These are phyloP conservation scores for Zaprionus bogoriensis DNA, from an alignment of 2,888 invertebrate species.

Conservation along the genomic window DNA sequence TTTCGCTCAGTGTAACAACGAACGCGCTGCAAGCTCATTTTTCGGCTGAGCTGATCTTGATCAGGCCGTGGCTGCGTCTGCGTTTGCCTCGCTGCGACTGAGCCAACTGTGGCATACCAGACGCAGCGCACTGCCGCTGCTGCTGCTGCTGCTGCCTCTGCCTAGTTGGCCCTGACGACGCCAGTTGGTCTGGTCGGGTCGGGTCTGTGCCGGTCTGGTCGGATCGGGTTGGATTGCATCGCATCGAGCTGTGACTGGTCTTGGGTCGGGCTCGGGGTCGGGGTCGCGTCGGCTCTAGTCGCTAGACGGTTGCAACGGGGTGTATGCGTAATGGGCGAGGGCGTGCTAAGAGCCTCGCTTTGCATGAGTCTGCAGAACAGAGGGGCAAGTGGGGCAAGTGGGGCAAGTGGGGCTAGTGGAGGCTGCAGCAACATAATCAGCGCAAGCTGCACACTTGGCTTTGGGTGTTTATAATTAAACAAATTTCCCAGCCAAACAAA, in stretches of 20 bases:
- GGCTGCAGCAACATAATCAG: too few species aligned
- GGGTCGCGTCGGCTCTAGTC: conserved; percentile 1
- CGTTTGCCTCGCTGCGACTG: not conserved
- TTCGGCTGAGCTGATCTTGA: conserved; percentile 34
- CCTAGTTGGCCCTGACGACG: conserved; percentile 24
- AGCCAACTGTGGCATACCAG: conserved; percentile 16
- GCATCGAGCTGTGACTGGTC: not conserved
- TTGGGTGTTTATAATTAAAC: conserved; percentile 50
- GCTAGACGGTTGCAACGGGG: conserved; percentile 36
- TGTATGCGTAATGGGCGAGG: conserved; percentile 52
- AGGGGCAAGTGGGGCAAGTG: not conserved
- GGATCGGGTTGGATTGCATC: not conserved
- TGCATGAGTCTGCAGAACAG: conserved; percentile 31
- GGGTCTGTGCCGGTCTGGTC: conserved; percentile 28
- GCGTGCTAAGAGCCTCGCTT: conserved; percentile 43
- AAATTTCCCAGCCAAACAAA: conserved; percentile 60
- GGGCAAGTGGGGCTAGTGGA: not conserved
- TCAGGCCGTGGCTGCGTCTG: conserved; percentile 6
- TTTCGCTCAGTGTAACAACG: not conserved
- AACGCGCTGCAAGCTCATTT: conserved; percentile 9
- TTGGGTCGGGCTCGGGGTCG: not conserved
- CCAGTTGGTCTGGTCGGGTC: conserved; percentile 41
- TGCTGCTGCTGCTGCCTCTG: not conserved
- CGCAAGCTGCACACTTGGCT: not conserved
- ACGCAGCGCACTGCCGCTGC: not conserved